Conservation (phyloP, 2,797 vertebrate species). For the Poeciliopsis infans region DNA sequence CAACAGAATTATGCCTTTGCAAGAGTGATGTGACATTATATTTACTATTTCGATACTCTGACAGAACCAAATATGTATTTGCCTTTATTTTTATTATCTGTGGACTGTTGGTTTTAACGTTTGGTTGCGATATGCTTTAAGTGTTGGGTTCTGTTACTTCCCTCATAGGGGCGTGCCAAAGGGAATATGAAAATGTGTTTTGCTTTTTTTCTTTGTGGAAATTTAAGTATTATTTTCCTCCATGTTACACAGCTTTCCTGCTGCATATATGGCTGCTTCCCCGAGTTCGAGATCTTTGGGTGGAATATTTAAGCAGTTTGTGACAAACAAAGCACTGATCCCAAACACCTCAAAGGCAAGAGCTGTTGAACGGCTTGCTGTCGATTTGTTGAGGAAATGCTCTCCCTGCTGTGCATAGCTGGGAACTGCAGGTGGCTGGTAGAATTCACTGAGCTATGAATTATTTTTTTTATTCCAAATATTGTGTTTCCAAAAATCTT, state of each 20-base stretch:
- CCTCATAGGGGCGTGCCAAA: slow-evolving; percentile 50
- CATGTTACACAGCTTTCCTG: neutral
- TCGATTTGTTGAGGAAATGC: slow-evolving; percentile 36
- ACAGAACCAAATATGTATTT: slow-evolving; percentile 21
- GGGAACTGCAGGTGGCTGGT: slow-evolving; percentile 45
- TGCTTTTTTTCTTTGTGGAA: slow-evolving; percentile 19
- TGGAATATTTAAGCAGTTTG: neutral
- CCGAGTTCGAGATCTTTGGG: neutral
- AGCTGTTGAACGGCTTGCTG: slow-evolving; percentile 16
- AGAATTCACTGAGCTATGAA: slow-evolving; percentile 9
- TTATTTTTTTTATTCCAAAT: slow-evolving; percentile 17
- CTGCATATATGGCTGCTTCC: slow-evolving; percentile 12
- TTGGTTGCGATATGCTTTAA: slow-evolving; percentile 14
- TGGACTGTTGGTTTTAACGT: neutral
- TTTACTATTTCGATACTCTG: slow-evolving; percentile 10
- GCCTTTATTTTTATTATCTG: slow-evolving; percentile 6
- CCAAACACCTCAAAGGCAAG: neutral
- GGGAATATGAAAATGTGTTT: slow-evolving; percentile 28
- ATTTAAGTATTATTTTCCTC: slow-evolving; percentile 74
- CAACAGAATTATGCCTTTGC: neutral
- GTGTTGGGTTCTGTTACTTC: slow-evolving; percentile 36
- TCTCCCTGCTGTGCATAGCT: slow-evolving; percentile 56
- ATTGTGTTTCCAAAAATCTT: slow-evolving; percentile 18
- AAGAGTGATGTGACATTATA: slow-evolving; percentile 7
- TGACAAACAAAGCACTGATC: slow-evolving; percentile 7